These are phyloP conservation scores for Mythimna vitellina DNA, from an alignment of 2,888 invertebrate genomes.

Conservation along the genomic window DNA sequence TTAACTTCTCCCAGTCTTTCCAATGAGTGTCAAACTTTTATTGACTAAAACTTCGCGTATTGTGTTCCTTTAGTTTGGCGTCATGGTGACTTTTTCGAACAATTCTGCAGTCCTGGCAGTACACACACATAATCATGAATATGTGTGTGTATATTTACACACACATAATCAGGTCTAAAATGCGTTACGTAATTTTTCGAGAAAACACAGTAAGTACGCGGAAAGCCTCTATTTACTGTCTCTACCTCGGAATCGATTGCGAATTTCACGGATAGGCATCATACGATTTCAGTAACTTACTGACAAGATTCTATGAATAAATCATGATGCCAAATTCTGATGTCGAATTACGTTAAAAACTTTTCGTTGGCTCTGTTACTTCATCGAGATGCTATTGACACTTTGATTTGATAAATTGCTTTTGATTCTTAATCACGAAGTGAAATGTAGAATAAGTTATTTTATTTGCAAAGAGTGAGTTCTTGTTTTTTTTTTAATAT, in stretches of 20 bases:
- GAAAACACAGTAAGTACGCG: neutral
- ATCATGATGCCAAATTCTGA: constrained; percentile 9
- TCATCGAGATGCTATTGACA: neutral
- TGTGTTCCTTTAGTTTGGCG: no score
- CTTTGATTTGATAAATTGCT: neutral
- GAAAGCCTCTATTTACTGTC: no score
- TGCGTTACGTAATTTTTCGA: neutral
- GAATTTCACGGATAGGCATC: neutral
- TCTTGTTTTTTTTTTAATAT: no score
- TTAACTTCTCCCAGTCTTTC: no score
- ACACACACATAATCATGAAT: no score
- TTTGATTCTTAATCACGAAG: neutral
- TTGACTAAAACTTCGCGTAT: no score
- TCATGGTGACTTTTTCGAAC: no score
- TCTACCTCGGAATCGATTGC: neutral
- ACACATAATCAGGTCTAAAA: neutral
- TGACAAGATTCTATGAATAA: constrained; percentile 19
- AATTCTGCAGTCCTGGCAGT: no score
- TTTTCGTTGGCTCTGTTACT: neutral
- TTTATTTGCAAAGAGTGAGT: no score
- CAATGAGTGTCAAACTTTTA: no score
- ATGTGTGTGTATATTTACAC: no score
- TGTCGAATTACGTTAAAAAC: constrained; percentile 14
- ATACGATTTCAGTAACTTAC: constrained; percentile 7
- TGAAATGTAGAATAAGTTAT: neutral